Conservation (phyloP, 2,113 vertebrate species). For the Synchiropus splendidus region DNA sequence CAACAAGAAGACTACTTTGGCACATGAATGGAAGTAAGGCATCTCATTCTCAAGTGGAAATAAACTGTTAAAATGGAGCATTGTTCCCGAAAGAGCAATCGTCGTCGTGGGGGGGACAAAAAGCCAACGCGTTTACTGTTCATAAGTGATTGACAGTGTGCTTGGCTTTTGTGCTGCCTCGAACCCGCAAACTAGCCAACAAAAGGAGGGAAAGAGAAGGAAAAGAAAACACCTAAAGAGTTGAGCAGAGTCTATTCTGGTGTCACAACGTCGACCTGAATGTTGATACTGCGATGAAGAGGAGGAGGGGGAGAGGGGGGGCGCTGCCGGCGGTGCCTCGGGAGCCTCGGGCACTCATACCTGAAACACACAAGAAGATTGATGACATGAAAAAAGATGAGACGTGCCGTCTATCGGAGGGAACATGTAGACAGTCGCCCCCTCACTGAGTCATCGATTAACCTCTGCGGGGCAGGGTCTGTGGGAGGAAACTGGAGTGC, state of each 20-base stretch:
- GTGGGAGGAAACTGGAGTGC: too few relatives aligned
- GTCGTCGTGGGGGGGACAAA: too few relatives aligned
- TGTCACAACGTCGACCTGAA: constrained; percentile 63
- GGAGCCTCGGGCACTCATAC: constrained; percentile 82
- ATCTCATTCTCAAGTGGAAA: constrained; percentile 53
- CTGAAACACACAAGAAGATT: constrained; percentile 60
- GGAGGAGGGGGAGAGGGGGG: constrained; percentile 54
- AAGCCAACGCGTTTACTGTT: too few relatives aligned
- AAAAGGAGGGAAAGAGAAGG: too few relatives aligned
- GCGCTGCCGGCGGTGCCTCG: constrained; percentile 50
- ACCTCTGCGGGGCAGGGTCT: too few relatives aligned
- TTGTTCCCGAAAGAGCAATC: too few relatives aligned
- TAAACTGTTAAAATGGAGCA: constrained; percentile 39
- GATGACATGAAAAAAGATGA: too few relatives aligned
- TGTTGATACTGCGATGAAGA: constrained; percentile 57
- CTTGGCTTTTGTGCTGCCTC: constrained; percentile 23
- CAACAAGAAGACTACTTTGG: constrained; percentile 63
- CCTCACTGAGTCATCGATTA: too few relatives aligned
- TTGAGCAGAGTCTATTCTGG: constrained; percentile 21
- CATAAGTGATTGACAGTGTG: constrained; percentile 35
- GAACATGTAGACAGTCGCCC: too few relatives aligned
- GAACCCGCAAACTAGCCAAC: constrained; percentile 23
- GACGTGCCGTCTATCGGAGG: too few relatives aligned
- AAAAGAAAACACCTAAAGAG: constrained; percentile 17
- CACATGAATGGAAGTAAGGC: constrained; percentile 72